A percentile compares a stretch with the other conserved stretches of the same genome.
Evolutionary conservation across 2,888 invertebrate species (phyloP).

Genomic region (Frankliniella intonsa): DNA sequence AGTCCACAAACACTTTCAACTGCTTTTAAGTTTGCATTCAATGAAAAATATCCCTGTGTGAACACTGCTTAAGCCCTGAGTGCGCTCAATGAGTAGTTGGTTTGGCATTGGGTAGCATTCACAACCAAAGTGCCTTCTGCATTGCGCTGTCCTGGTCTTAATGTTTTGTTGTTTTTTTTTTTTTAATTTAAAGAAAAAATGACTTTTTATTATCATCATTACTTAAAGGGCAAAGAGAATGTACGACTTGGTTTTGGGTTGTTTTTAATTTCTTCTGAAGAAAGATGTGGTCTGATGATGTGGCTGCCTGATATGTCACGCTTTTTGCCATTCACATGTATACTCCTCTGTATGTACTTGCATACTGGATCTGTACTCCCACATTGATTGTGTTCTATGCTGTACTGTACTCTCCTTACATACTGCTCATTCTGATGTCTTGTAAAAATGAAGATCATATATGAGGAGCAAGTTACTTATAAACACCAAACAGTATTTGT

Average conservation of each 20-base stretch:
- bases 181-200: background rate
- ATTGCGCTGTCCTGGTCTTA: slow-evolving; percentile 25
- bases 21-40: slow-evolving; percentile 27
- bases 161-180: slow-evolving; percentile 27
- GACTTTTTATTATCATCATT: background rate
- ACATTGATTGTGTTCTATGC: slow-evolving; percentile 26
- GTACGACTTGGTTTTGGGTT: slow-evolving; percentile 25
- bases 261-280: slow-evolving; percentile 23
- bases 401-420: slow-evolving; percentile 26
- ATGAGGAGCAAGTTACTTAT: slow-evolving; percentile 26
- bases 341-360: slow-evolving; percentile 26
- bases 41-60: slow-evolving; percentile 25
- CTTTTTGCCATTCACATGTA: slow-evolving; percentile 43
- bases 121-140: slow-evolving; percentile 26
- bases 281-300: slow-evolving; percentile 22
- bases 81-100: slow-evolving; percentile 26
- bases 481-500: slow-evolving; percentile 57
- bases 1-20: slow-evolving; percentile 17
- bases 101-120: slow-evolving; percentile 26
- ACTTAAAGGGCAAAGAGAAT: slow-evolving; percentile 25
- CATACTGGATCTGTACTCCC: slow-evolving; percentile 26
- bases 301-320: slow-evolving; percentile 42
- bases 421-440: slow-evolving; percentile 42
- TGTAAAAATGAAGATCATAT: slow-evolving; percentile 27
- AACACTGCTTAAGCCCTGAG: slow-evolving; percentile 22